phyloP scores from a whole-genome alignment of 2,113 vertebrate genomes.

The Rhinichthys klamathensis region DNA sequence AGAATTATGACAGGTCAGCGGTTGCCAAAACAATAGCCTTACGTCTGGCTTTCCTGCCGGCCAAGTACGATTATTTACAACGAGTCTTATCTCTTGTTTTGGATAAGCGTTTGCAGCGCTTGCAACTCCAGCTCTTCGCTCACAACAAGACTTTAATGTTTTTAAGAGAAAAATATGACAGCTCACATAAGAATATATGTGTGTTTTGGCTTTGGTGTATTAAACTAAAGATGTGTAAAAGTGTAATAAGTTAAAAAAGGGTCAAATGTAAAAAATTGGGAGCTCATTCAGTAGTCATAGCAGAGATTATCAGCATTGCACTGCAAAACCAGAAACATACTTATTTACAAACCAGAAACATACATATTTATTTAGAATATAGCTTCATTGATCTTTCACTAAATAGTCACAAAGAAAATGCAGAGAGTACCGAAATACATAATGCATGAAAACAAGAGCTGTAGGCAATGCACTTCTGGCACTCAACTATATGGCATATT shows the following conservation, averaged over 20 bases:
- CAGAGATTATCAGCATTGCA: not conserved
- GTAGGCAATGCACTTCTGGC: too few species aligned
- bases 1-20: slow-evolving; percentile 63
- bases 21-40: slow-evolving; percentile 68
- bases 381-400: not conserved
- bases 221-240: not conserved
- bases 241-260: not conserved
- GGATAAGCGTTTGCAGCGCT: slow-evolving; percentile 40
- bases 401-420: not conserved
- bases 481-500: too few species aligned
- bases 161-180: not conserved
- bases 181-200: not conserved
- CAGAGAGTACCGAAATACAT: not conserved
- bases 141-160: slow-evolving; percentile 36
- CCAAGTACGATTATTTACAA: slow-evolving; percentile 63
- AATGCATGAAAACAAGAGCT: not conserved
- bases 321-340: not conserved
- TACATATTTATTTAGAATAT: not conserved
- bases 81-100: slow-evolving; percentile 47
- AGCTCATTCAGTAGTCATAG: not conserved
- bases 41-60: slow-evolving; percentile 44
- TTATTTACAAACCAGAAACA: not conserved
- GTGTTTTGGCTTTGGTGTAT: not conserved
- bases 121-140: not conserved
- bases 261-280: too few species aligned